Conservation (phyloP, 2,888 invertebrate genomes). For the Ashinkailepas kermadecensis region DNA sequence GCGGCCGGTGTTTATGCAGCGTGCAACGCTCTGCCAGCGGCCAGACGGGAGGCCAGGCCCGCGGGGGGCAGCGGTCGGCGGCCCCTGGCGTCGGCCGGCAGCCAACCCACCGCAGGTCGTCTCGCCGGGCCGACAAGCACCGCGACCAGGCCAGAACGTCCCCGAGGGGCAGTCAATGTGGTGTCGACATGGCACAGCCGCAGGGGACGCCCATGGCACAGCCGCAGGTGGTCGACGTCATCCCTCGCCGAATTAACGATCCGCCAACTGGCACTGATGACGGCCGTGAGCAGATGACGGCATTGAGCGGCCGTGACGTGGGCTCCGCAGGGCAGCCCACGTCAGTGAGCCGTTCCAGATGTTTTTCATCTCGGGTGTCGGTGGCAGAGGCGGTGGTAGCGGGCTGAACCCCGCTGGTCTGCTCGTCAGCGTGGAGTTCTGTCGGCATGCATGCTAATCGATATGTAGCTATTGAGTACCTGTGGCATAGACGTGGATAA, state of each 20-base stretch:
- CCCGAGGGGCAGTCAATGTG: not conserved
- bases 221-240: not conserved
- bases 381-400: not conserved
- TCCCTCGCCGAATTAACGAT: not conserved
- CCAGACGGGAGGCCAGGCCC: not conserved
- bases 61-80: not conserved
- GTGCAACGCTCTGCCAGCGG: not conserved
- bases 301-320: too few relatives aligned
- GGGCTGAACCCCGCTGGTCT: too few relatives aligned
- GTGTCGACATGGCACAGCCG: not conserved
- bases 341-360: not conserved
- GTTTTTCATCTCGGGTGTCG: not conserved
- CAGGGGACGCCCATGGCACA: too few relatives aligned
- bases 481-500: too few relatives aligned
- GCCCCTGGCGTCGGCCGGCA: too few relatives aligned
- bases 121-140: too few relatives aligned
- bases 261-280: not conserved
- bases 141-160: not conserved
- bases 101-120: too few relatives aligned
- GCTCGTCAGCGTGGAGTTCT: too few relatives aligned
- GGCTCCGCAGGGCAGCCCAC: too few relatives aligned
- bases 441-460: too few relatives aligned
- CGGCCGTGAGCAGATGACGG: too few relatives aligned
- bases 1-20: not conserved
- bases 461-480: too few relatives aligned